phyloP scores from a whole-genome alignment of 2,113 vertebrate genomes.

The Heterotis niloticus region DNA sequence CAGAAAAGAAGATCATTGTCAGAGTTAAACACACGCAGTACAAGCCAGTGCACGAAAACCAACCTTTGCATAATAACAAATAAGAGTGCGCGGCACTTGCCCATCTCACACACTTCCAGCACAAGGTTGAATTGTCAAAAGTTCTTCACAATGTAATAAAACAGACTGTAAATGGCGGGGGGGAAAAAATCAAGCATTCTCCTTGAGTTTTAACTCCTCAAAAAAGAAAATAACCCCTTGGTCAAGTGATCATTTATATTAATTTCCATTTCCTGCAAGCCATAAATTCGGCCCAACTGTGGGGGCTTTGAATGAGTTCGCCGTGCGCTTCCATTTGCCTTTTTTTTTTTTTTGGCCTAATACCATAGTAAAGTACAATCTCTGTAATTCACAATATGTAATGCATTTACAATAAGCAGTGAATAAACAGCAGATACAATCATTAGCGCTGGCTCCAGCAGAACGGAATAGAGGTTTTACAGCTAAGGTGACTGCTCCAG shows the following conservation, averaged over 20 bases:
- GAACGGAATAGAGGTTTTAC: constrained; percentile 80
- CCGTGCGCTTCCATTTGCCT: constrained; percentile 74
- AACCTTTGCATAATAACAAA: not conserved
- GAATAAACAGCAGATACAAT: constrained; percentile 95
- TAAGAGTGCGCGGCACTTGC: not conserved
- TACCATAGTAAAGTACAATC: constrained; percentile 75
- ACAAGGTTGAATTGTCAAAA: not conserved
- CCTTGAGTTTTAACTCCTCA: not conserved
- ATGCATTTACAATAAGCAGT: constrained; percentile 91
- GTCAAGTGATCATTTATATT: constrained; percentile 1
- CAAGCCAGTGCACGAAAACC: not conserved
- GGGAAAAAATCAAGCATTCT: not conserved
- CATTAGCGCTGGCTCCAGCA: constrained; percentile 79
- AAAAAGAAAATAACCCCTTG: not conserved
- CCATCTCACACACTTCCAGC: not conserved
- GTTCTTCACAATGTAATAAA: not conserved
- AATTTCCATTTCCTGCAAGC: constrained; percentile 2
- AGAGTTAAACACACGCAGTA: not conserved
- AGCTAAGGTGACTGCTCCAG: constrained; percentile 74
- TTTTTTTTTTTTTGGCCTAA: constrained; percentile 71
- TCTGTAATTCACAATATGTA: constrained; percentile 79
- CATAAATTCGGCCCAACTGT: constrained; percentile 1
- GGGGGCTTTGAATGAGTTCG: constrained; percentile 25
- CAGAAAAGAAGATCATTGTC: not conserved
- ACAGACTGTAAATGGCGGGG: not conserved